Base-by-base conservation (phyloP, 2,113 vertebrate species). In the Bos javanicus region DNA sequence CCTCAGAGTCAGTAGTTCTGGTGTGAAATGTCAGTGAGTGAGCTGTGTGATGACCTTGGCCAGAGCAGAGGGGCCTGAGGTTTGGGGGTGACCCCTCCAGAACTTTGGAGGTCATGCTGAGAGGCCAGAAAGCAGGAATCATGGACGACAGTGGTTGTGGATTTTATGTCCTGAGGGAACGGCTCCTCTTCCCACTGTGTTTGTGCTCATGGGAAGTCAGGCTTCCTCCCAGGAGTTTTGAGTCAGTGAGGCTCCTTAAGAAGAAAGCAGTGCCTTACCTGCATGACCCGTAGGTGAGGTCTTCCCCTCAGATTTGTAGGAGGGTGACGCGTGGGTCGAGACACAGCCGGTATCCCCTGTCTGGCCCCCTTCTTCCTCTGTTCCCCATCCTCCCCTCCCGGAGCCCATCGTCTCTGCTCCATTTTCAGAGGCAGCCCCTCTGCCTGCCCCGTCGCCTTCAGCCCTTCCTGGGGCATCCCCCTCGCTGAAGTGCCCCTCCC, bases 341-440 rank as follows among this genome's bases (percentile, higher is more conserved):
- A 50, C 78, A 80, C 7, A 13, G 39, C 46, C 7, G 0, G 3
- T 14, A 4, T 17, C 48, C 60, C 36, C 17, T 0, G 4, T 21
- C 39, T 64, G 81, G 46, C n/a, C 60, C 13, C 36, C 7, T 28
- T 30, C 46, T 33, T 12, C 6, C 19, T 43, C 25, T 36, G 59
- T 17, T 5, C 33, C 26, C 46, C 11, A 1, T 10, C 1, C 0
- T 25, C 81, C 23, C 15, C 30, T 33, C 43, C 46, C 0, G 0
- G 48, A 43, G 50, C 60, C 46, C 17, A 0, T 19, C 1, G 5
- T 46, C 56, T 71, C 67, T 36, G 64, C 64, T 71, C 28, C 0
- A 0, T 54, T 33, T 56, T 36, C 59, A 9, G 6, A 17, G 25
- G n/a, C 12, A 7, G 76, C 33, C 62, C 36, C 87, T 85, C 64